phyloP scores from a whole-genome alignment of 2,113 vertebrate species.

The Poecile atricapillus region DNA sequence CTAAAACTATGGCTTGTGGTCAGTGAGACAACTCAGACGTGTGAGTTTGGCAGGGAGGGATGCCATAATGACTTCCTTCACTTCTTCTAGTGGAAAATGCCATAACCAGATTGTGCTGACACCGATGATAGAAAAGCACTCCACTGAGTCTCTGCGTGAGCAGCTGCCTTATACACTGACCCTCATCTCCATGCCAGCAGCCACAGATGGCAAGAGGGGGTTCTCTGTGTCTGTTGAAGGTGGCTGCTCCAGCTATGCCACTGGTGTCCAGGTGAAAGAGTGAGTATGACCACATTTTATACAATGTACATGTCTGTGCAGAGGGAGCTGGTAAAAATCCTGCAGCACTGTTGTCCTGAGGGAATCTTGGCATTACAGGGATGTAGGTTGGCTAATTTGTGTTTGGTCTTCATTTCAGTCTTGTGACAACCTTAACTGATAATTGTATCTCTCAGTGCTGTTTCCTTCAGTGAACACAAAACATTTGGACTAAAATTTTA shows the following conservation, averaged over 20 bases:
- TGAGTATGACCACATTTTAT: conserved; percentile 73
- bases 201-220: conserved; percentile 86
- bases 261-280: conserved; percentile 93
- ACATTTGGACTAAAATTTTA: not conserved
- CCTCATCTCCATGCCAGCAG: conserved; percentile 90
- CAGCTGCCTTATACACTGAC: conserved; percentile 91
- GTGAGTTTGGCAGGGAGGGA: not conserved
- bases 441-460: not conserved
- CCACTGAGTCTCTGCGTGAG: conserved; percentile 82
- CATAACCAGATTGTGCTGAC: conserved; percentile 91
- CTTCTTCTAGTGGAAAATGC: conserved; percentile 85
- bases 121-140: conserved; percentile 91
- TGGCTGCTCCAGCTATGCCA: conserved; percentile 78
- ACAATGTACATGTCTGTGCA: not conserved
- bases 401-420: not conserved
- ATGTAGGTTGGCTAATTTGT: not conserved
- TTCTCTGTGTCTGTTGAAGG: conserved; percentile 86
- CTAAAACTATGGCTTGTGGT: not conserved
- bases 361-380: not conserved
- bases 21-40: not conserved
- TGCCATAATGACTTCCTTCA: not conserved
- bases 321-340: not conserved
- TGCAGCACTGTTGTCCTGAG: not conserved
- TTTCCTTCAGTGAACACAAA: not conserved
- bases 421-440: not conserved